Conservation (phyloP, 2,888 invertebrate species). For the Nematopogon swammerdamellus region DNA sequence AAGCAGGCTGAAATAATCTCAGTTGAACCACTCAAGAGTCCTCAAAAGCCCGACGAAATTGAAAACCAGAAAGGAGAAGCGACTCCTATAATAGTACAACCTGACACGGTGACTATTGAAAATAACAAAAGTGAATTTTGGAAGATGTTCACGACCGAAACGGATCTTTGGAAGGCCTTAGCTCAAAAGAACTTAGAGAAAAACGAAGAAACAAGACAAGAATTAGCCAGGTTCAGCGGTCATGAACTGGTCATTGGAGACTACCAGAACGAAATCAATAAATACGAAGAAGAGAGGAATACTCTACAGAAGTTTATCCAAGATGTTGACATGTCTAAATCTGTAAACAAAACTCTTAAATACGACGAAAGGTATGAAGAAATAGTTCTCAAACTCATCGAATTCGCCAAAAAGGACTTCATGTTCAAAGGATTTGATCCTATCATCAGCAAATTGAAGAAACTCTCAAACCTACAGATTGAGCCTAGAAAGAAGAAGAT, state of each 20-base stretch:
- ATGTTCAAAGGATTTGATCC: constrained; percentile 50
- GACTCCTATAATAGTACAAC: neutral
- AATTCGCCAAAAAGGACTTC: constrained; percentile 46
- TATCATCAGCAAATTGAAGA: constrained; percentile 37
- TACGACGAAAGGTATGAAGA: constrained; percentile 47
- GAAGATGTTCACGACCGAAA: constrained; percentile 45
- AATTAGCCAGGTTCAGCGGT: constrained; percentile 43
- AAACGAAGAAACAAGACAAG: constrained; percentile 43
- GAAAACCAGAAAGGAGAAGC: constrained; percentile 4
- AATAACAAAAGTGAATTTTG: constrained; percentile 24
- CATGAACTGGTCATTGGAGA: constrained; percentile 41
- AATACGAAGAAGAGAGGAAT: constrained; percentile 34
- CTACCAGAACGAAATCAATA: constrained; percentile 30
- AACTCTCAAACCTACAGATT: constrained; percentile 33
- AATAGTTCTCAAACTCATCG: constrained; percentile 41
- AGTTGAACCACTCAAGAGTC: constrained; percentile 9
- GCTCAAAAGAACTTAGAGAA: constrained; percentile 44
- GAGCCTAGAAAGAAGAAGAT: constrained; percentile 30
- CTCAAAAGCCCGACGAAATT: constrained; percentile 1
- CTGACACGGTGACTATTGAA: constrained; percentile 11
- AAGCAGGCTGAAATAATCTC: constrained; percentile 10
- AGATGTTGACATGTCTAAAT: constrained; percentile 40
- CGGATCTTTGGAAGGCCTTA: constrained; percentile 47
- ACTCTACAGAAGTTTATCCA: constrained; percentile 38
- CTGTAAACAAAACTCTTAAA: constrained; percentile 34